Conservation (phyloP, 2,888 invertebrate genomes). For the Macrostomum cliftonense region DNA sequence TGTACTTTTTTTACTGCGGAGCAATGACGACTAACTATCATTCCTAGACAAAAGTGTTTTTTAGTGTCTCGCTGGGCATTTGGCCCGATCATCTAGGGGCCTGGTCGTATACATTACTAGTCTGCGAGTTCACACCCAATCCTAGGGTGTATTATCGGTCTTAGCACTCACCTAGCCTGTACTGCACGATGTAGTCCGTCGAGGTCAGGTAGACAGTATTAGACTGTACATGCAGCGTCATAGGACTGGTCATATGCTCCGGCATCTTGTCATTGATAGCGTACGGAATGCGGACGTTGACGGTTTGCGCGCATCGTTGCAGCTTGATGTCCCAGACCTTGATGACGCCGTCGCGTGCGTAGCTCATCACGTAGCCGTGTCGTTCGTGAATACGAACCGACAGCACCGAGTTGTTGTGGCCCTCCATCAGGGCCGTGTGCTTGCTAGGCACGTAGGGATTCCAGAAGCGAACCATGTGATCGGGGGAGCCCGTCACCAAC, state of each 20-base stretch:
- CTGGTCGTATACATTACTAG: too few species aligned
- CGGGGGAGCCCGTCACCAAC: constrained; percentile 31
- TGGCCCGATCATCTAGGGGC: too few species aligned
- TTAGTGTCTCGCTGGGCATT: too few species aligned
- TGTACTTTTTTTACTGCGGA: too few species aligned
- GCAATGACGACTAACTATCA: too few species aligned
- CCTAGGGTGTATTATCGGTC: constrained; percentile 13
- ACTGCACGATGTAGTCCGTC: constrained; percentile 32
- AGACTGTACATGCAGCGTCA: constrained; percentile 23
- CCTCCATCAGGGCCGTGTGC: constrained; percentile 28
- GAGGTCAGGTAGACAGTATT: constrained; percentile 27
- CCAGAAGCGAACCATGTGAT: constrained; percentile 33
- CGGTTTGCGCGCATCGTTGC: constrained; percentile 31
- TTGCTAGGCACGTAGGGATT: constrained; percentile 34
- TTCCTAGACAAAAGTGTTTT: too few species aligned
- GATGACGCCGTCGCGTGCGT: constrained; percentile 32
- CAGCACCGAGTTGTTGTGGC: constrained; percentile 30
- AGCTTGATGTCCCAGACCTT: constrained; percentile 36
- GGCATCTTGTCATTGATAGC: constrained; percentile 30
- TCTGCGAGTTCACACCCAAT: too few species aligned
- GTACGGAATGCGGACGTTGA: constrained; percentile 30
- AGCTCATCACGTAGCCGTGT: constrained; percentile 29
- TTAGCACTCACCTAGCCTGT: constrained; percentile 25
- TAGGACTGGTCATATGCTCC: constrained; percentile 15
- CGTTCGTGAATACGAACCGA: constrained; percentile 30